These are phyloP conservation scores for Dendrolimus houi DNA, from an alignment of 2,888 invertebrate genomes.

Conservation along the genomic window DNA sequence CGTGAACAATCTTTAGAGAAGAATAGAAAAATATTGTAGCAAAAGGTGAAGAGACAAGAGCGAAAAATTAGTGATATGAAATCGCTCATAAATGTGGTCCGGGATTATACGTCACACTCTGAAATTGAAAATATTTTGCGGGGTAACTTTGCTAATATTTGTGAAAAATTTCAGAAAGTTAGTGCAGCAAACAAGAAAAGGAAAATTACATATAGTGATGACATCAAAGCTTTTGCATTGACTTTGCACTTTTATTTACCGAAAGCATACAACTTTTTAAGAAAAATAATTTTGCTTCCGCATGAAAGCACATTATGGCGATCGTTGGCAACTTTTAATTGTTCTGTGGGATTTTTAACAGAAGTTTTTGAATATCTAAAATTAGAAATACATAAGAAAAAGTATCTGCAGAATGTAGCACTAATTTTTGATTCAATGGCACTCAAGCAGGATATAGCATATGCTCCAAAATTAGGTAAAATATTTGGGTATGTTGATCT, in stretches of 20 bases:
- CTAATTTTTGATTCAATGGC: not conserved
- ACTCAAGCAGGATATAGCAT: not conserved
- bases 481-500: not conserved
- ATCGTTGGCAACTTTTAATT: not conserved
- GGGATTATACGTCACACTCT: too few relatives aligned
- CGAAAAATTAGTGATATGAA: too few relatives aligned
- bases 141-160: too few relatives aligned
- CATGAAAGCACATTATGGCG: not conserved
- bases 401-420: not conserved
- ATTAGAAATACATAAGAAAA: not conserved
- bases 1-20: too few relatives aligned
- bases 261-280: not conserved
- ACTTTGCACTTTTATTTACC: not conserved
- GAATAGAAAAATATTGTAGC: too few relatives aligned
- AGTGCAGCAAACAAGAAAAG: not conserved
- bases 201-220: not conserved
- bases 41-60: too few relatives aligned
- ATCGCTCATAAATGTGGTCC: too few relatives aligned
- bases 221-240: not conserved
- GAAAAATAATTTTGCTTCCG: not conserved
- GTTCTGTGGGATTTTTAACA: not conserved
- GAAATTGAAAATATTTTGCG: too few relatives aligned
- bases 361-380: not conserved
- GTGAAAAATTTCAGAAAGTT: too few relatives aligned
- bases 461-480: not conserved